Percentiles rank a stretch among this genome's conserved stretches.
Evolutionary conservation across 2,888 invertebrate genomes (phyloP).

Genomic region (Selenia dentaria): DNA sequence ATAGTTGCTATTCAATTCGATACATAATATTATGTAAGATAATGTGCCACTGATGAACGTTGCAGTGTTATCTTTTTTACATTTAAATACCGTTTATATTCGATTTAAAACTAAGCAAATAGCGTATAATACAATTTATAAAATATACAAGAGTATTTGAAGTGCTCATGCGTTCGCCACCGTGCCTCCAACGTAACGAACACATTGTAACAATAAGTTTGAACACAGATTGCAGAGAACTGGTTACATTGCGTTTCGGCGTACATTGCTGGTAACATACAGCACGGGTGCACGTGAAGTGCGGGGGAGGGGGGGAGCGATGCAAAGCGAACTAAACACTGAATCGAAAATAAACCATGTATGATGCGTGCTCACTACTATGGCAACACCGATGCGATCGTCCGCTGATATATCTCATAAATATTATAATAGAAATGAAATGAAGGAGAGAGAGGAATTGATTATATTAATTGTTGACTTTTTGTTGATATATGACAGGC

Average conservation of each 20-base stretch:
- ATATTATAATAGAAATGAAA: constrained; percentile 2
- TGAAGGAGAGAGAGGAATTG: too few relatives aligned
- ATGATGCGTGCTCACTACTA: constrained; percentile 40
- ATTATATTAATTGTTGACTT: too few relatives aligned
- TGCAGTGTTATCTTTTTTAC: neutral
- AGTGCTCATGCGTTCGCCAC: constrained; percentile 17
- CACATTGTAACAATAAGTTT: constrained; percentile 2
- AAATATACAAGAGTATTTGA: neutral
- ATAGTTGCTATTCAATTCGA: too few relatives aligned
- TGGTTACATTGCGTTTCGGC: constrained; percentile 13
- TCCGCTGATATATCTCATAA: constrained; percentile 24
- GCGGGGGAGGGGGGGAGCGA: constrained; percentile 57
- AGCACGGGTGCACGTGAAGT: constrained; percentile 51
- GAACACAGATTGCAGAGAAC: neutral
- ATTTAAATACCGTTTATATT: neutral
- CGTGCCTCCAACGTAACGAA: constrained; percentile 7
- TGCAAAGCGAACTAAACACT: constrained; percentile 68
- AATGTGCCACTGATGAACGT: neutral
- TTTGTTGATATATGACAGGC: too few relatives aligned
- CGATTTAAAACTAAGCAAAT: neutral
- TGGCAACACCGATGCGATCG: constrained; percentile 25
- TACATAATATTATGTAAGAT: too few relatives aligned
- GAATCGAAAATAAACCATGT: constrained; percentile 22
- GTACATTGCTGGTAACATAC: constrained; percentile 34
- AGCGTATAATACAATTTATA: neutral